Conservation (phyloP, 2,888 invertebrate genomes). For the Psylliodes chrysocephalus region DNA sequence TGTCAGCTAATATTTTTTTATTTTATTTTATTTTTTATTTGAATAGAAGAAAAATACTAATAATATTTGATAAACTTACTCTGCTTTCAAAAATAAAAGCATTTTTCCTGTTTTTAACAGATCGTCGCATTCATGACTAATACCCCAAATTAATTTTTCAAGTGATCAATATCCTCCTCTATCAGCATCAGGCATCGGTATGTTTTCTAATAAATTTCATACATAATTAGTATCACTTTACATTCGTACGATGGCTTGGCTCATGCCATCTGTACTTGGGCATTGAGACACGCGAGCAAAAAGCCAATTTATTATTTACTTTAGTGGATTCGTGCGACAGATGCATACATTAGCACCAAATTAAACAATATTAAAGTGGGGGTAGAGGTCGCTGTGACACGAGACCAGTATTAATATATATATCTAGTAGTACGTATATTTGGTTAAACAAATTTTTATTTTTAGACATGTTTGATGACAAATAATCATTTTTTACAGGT, state of each 20-base stretch:
- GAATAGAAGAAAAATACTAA: too few species aligned
- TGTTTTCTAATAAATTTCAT: constrained; percentile 54
- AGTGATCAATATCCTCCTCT: constrained; percentile 31
- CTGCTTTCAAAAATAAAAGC: too few species aligned
- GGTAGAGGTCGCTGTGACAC: constrained; percentile 36
- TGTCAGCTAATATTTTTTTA: too few species aligned
- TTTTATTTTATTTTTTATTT: too few species aligned
- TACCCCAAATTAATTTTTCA: constrained; percentile 33
- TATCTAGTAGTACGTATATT: neutral
- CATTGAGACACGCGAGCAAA: constrained; percentile 48
- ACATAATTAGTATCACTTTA: constrained; percentile 58
- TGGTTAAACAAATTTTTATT: constrained; percentile 12
- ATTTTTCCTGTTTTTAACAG: too few species aligned
- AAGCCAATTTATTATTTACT: constrained; percentile 54
- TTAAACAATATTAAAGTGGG: constrained; percentile 56
- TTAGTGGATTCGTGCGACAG: constrained; percentile 55
- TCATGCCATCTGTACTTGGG: constrained; percentile 53
- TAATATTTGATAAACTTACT: too few species aligned
- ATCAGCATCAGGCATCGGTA: constrained; percentile 40
- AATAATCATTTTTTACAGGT: constrained; percentile 1
- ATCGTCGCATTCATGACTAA: too few species aligned
- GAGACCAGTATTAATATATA: neutral
- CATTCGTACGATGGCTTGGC: constrained; percentile 51
- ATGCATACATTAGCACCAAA: constrained; percentile 61
- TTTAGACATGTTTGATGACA: constrained; percentile 24